Evolutionary conservation across 2,888 invertebrate genomes (phyloP), one percentile per base, ranked within the genome.

Genomic region (Itoplectis maculator): DNA sequence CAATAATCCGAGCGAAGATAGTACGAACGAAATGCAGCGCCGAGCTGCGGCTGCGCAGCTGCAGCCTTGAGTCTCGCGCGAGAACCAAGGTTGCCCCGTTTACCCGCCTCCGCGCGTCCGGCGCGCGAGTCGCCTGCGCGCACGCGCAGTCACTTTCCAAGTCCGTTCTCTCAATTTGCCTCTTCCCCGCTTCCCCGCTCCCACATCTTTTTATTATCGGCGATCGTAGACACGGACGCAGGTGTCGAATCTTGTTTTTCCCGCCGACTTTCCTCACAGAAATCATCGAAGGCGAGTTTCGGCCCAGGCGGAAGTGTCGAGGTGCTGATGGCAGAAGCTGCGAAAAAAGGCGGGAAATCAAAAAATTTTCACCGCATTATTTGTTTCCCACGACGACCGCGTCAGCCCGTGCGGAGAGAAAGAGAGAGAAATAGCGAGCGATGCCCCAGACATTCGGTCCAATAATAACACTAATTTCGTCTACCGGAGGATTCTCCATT

Each of bases 401-500:
- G 61, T 76, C 76, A 80, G 80, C 76, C 69, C 88, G 84, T 87
- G 29, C 29, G n/a, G n/a, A n/a, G n/a, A n/a, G n/a, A n/a, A n/a
- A n/a, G n/a, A n/a, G n/a, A n/a, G n/a, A n/a, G n/a, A n/a, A n/a
- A n/a, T n/a, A n/a, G n/a, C n/a, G 29, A 2, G 29, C 29, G 29
- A 29, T 87, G 88, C 87, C 88, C 89, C 91, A 89, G 91, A 91
- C 92, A 92, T 92, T 92, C 91, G 91, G 91, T 90, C 91, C 91
- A 91, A 91, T 92, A 92, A 92, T 92, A 92, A 92, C 89, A 92
- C 91, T 92, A 91, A 92, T 92, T 92, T 90, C 87, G 90, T 89
- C 89, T 89, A 90, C 90, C 88, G 88, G 89, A 91, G 91, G 91
- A 92, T 90, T 80, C 83, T 88, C 90, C 90, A 91, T 91, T 92